Percentiles rank a stretch among this genome's conserved stretches.
phyloP scores from a whole-genome alignment of 1,140 invertebrate species.

The Pseudomyrmex sp. region DNA sequence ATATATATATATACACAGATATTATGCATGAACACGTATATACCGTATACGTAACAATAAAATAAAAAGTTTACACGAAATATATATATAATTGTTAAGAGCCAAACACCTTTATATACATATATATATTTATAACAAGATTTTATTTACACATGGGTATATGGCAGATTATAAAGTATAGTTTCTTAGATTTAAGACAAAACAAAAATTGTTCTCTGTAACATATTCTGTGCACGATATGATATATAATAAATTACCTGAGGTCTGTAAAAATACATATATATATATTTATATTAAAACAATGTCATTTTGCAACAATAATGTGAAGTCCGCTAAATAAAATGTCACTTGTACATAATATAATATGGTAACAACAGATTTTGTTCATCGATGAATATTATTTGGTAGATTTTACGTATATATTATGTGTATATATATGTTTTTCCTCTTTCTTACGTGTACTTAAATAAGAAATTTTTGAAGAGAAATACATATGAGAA shows the following conservation, averaged over 20 bases:
- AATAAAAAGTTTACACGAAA: slow-evolving; percentile 13
- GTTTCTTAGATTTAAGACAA: slow-evolving; percentile 50
- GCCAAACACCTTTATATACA: neutral
- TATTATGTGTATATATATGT: neutral
- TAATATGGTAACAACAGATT: neutral
- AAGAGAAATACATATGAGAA: slow-evolving; percentile 18
- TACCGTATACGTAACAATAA: slow-evolving; percentile 26
- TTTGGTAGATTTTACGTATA: slow-evolving; percentile 25
- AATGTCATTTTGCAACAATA: slow-evolving; percentile 33
- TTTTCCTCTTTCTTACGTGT: neutral
- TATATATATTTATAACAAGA: slow-evolving; percentile 26
- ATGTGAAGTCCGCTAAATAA: neutral
- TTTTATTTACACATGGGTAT: slow-evolving; percentile 67
- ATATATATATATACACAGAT: neutral
- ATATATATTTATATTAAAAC: slow-evolving; percentile 21
- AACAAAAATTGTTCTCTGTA: slow-evolving; percentile 37
- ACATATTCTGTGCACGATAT: slow-evolving; percentile 38
- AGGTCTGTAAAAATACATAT: slow-evolving; percentile 42
- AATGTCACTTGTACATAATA: too few relatives aligned
- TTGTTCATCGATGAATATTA: slow-evolving; percentile 40
- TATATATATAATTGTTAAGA: slow-evolving; percentile 10
- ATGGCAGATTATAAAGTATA: slow-evolving; percentile 58
- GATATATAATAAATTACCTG: slow-evolving; percentile 37
- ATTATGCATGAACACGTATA: slow-evolving; percentile 48
- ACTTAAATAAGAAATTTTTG: slow-evolving; percentile 34